Evolutionary conservation across 1,140 invertebrate genomes (phyloP), one percentile per base, ranked within the genome.

Genomic region (Dreissena polymorpha): DNA sequence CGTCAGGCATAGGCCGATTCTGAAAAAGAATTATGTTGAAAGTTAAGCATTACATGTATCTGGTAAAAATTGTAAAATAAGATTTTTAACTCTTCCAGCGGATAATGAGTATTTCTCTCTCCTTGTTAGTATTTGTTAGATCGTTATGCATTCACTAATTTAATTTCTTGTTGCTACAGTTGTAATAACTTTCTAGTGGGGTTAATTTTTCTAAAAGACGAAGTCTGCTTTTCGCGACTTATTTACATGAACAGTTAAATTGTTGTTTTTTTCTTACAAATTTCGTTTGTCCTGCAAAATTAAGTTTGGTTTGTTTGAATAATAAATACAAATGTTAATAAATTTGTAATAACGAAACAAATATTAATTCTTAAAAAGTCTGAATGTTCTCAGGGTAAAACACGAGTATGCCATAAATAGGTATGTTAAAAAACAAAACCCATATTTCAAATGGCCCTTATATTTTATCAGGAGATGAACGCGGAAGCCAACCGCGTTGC

Each of bases 391-490:
- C 39, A 39, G 39, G 39, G 39, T 39, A 39, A 39, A 39, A 5
- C 39, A 39, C 2, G 2, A 39, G 39, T 5, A 39, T 39, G 39
- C 39, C 39, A 8, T 39, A 8, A 39, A 39, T 39, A 39, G 8
- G 39, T 39, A 39, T 39, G 39, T 39, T 39, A 2, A 39, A 39
- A 5, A 39, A 39, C 39, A 39, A 39, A 39, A 39, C 2, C 39
- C 39, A 39, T 39, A 39, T 39, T 39, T 39, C 39, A 39, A 39
- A 39, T 12, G 39, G 7, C 14, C 63, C 5, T 49, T n/a, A 21
- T 3, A 50, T 51, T 76, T 76, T 68, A 16, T n/a, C 55, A 81
- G 78, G 78, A 73, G 27, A n/a, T 69, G n/a, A 67, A 81, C 27
- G 39, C 60, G 13, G 55, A 49, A 39, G 78, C 78, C 27, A 73